These are phyloP conservation scores for Empis livida DNA, from an alignment of 2,888 invertebrate genomes.

Conservation along the genomic window DNA sequence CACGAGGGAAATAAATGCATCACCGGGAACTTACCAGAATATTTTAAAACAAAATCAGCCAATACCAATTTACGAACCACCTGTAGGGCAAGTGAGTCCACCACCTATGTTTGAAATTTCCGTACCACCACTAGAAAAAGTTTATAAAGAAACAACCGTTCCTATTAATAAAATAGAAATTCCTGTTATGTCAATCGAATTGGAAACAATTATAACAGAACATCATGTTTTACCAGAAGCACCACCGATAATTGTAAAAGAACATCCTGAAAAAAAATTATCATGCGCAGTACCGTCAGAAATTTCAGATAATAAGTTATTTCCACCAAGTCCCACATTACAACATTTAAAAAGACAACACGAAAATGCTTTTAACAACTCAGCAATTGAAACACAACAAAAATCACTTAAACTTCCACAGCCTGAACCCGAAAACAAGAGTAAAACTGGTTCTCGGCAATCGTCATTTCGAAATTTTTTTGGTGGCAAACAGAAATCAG, in stretches of 20 bases:
- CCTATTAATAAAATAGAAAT: background rate
- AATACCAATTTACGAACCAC: no score
- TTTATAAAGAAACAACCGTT: no score
- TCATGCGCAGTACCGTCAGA: background rate
- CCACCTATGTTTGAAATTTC: no score
- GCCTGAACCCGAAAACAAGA: constrained; percentile 12
- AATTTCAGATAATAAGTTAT: background rate
- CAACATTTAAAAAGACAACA: background rate
- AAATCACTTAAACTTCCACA: constrained; percentile 4
- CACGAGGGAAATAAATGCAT: no score
- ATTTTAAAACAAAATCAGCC: no score
- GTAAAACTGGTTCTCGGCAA: no score
- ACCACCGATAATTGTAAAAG: no score
- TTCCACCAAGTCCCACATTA: constrained; percentile 12
- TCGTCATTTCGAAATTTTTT: constrained; percentile 8
- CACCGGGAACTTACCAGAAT: no score
- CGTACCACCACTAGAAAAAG: no score
- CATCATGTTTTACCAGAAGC: background rate
- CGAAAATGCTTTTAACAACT: background rate
- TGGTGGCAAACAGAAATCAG: constrained; percentile 20
- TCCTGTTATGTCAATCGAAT: background rate
- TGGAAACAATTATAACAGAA: background rate
- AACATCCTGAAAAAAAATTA: constrained; percentile 7
- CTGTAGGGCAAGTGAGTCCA: no score
- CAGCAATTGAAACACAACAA: constrained; percentile 6